Base-by-base conservation (phyloP, 1,140 invertebrate species). In the Drosophila ananassae region DNA sequence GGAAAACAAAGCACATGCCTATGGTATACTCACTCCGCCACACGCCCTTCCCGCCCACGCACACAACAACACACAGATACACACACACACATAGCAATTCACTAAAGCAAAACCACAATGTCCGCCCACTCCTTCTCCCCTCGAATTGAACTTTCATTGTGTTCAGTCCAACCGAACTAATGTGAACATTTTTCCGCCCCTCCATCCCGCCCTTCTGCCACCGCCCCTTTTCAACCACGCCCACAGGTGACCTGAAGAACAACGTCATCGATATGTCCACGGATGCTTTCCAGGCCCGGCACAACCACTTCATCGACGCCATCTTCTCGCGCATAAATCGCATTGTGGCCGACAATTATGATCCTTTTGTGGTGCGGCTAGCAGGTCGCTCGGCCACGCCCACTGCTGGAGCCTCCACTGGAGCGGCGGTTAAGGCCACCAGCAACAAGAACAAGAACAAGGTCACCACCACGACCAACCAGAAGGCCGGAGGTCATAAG, bases 301-400 rank as follows among this genome's bases (percentile, higher is more conserved):
- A 97, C 92, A 97, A 97, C 92, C 94, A 94, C 73, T 97, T 96
- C 89, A 95, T 97, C 34, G 96, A 97, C 90, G 96, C 94, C 71
- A 96, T 97, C 72, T 93, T 97, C 46, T 94, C 94, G 25, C 94
- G 95, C 64, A 96, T 97, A 89, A 97, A 97, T 91, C 94, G 94
- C 73, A 95, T 96, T 50, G 91, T 97, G 48, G 93, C 94, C 9
- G 93, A 94, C 47, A 96, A 95, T 47, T 97, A 97, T 85, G 96
- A 97, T 90, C 96, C 96, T 1, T 96, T 97, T 37, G 96, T 95
- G 48, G 96, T 97, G 0, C 95, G 95, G 80, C 91, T 97, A n/a
- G 94, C 95, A 44, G 94, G 94, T 5, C 92, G 94, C 8, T 93
- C 93, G 51, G 13, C 94, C 44, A 34, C 72, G 24, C 59, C 56